Base-by-base conservation (phyloP, 2,888 invertebrate species). In the Emesis furor region DNA sequence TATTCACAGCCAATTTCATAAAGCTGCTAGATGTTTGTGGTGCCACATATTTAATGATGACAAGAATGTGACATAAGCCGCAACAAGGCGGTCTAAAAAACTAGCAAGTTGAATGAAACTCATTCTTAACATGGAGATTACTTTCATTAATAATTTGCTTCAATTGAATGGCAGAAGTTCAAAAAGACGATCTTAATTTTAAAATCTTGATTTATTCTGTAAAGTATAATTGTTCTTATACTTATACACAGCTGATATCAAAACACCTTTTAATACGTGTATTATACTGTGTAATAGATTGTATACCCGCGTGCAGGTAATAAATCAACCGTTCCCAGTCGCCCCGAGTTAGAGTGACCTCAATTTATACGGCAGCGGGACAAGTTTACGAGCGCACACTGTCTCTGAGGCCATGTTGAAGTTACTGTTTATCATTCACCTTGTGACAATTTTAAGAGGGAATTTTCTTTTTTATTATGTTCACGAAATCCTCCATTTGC, bases 391-490 rank as follows among this genome's bases (percentile, higher is more conserved):
- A 67, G 67, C 55, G 55, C 55, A 32, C 67, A 67, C 24, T 32
- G 65, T 65, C 65, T 67, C 32, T 35, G 32, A 30, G 67, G 35
- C 67, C 32, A 35, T 32, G 67, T 35, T 35, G 67, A 35, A 35
- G n/a, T 67, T n/a, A 67, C 67, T 55, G 32, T 67, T 67, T 67
- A 32, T 67, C 67, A 67, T 67, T 67, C 67, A 67, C 67, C 67
- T 67, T 67, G 67, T 12, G 67, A 67, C 67, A 35, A 35, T 35
- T 35, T 67, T 67, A n/a, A 67, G 55, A 55, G 55, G 17, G n/a
- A 55, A 55, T 55, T 55, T 55, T 55, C n/a, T n/a, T n/a, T n/a
- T n/a, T n/a, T n/a, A n/a, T n/a, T n/a, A n/a, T n/a, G n/a, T 24
- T 24, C 24, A 24, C 24, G 24, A 24, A 24, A 24, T 24, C 24